Conservation (phyloP, 2,113 vertebrate species). For the Notechis scutatus region DNA sequence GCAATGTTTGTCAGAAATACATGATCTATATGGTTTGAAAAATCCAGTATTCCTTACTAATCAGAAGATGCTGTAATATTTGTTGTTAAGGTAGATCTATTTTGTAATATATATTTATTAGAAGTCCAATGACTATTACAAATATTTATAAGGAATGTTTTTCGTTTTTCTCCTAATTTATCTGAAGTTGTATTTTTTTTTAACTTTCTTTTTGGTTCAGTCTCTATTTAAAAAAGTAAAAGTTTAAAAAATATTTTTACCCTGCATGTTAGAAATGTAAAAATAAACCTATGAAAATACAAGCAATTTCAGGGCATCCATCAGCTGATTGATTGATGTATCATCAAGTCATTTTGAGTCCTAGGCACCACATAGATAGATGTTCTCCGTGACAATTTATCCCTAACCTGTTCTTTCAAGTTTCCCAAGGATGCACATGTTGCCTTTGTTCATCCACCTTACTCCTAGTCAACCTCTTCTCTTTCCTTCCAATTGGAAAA, state of each 20-base stretch:
- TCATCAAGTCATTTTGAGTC: neutral
- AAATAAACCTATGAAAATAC: neutral
- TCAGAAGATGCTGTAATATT: neutral
- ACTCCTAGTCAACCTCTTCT: neutral
- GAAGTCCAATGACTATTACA: neutral
- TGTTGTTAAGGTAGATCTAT: neutral
- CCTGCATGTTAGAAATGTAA: neutral
- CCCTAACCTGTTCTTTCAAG: neutral
- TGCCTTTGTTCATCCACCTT: neutral
- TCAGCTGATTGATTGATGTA: neutral
- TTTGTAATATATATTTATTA: neutral
- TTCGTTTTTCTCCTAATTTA: neutral
- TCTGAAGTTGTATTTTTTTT: neutral
- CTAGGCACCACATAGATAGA: neutral
- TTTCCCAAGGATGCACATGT: neutral
- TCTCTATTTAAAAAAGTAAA: neutral
- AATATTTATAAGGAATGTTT: neutral
- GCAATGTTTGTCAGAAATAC: neutral
- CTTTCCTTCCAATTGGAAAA: neutral
- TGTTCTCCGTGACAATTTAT: neutral
- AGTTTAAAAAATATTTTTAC: neutral
- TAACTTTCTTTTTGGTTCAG: neutral
- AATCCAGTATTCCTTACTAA: neutral
- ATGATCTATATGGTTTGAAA: neutral
- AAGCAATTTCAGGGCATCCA: neutral